Evolutionary conservation across 2,113 vertebrate genomes (phyloP), one percentile per base, ranked within the genome.

Genomic region (Sturnira hondurensis): DNA sequence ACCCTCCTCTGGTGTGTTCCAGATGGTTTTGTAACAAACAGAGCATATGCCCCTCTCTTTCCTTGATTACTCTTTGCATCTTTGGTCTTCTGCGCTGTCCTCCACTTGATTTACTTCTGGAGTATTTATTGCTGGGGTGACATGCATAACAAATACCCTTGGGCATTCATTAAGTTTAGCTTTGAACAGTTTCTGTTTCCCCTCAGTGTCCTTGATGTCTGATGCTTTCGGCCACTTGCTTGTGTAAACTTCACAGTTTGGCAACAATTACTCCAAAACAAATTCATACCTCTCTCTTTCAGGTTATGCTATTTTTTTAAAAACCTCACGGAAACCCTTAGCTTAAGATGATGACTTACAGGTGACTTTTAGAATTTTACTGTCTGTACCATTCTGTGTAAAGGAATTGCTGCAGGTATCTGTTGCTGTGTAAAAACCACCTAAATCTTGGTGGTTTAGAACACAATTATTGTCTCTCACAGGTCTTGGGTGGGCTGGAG

Each of bases 101-200:
- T 97, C 93, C 77, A 80, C 96, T 97, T 97, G 97, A 98, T 98
- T 98, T 98, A 96, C 96, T 97, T 92, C 94, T 96, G 77, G 90
- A 97, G 95, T 96, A 96, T 92, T 97, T 97, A 96, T 96, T 91
- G 87, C 94, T 86, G 92, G 87, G 86, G 90, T 94, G 93, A 94
- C 11, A 4, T 83, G 92, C 96, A 92, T 96, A 96, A 96, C 93
- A 95, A 97, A 97, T 92, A 89, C 96, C 87, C 95, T 58, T 95
- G 96, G 96, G 97, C 54, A 33, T 97, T 96, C 94, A 97, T 96
- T 97, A 98, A 94, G 71, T 96, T 95, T 68, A 86, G 82, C 67
- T 97, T 94, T 97, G 92, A 96, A 95, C 82, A 50, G 84, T 92
- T 97, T 97, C 87, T 82, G 0, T 97, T 97, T 97, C 77, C 92